Evolutionary conservation across 92 coral and sea anemone genomes (phyloP).

Genomic region (Bergia sp.): DNA sequence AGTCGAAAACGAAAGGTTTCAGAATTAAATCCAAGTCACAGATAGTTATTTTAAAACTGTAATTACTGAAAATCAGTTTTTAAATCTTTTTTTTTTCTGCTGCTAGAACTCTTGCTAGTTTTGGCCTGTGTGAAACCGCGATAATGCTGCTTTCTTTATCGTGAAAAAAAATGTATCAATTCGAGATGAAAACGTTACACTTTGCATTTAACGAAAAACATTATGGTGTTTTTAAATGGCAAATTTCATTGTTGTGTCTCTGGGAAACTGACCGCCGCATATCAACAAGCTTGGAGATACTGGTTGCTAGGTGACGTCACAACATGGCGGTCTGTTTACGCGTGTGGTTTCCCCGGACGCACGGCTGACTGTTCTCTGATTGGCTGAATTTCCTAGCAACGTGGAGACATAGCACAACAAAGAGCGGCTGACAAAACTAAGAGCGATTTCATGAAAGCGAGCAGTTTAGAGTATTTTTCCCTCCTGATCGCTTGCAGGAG

Average conservation of each 20-base stretch:
- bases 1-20: too few species aligned
- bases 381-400: conserved; percentile 97
- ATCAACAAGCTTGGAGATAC: conserved; percentile 18
- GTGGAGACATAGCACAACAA: conserved; percentile 92
- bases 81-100: neutral
- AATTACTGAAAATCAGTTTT: too few species aligned
- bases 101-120: neutral
- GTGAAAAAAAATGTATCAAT: neutral
- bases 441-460: conserved; percentile 71
- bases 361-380: conserved; percentile 74
- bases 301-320: conserved; percentile 72
- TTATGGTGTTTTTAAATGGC: too few species aligned
- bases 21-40: too few species aligned
- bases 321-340: conserved; percentile 78
- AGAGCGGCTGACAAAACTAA: conserved; percentile 95
- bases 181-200: neutral
- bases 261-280: neutral
- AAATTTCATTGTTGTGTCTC: neutral
- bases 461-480: conserved; percentile 36
- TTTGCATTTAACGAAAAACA: conserved; percentile 3
- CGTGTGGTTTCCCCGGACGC: conserved; percentile 97
- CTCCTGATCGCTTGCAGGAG: neutral
- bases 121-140: neutral
- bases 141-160: neutral
- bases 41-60: neutral